Base-by-base conservation (phyloP, 2,113 vertebrate species). In the Chiloscyllium plagiosum region DNA sequence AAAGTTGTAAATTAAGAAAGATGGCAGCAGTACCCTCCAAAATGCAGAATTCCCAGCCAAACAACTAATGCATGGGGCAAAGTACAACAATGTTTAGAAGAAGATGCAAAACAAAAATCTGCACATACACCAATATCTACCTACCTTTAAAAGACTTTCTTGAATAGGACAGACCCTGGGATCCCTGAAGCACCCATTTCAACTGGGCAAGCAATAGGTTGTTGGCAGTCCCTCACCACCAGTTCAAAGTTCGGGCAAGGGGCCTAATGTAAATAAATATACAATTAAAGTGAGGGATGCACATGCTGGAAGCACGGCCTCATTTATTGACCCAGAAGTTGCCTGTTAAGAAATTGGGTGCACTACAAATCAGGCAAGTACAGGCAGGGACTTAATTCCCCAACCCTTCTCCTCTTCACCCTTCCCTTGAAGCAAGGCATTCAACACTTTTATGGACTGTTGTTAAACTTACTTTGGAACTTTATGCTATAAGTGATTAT, bases 211-310 rank as follows among this genome's bases (percentile, higher is more conserved):
- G 89, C 61, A 93, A 66, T 66, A 93, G 61, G 89, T 61, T 22
- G 89, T 93, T n/a, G 61, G 61, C 89, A 93, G 89, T 93, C 61
- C 89, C 89, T 93, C 89, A 93, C 89, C 89, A 93, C 89, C 89
- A 93, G 89, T 93, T 93, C 89, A 93, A 93, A 93, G 89, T 68
- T 93, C 89, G 33, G 89, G 89, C 89, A 7, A 93, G 89, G 89
- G 89, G 89, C 61, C 89, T 93, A 68, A 68, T 93, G 61, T 93
- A 93, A 93, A 92, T 92, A 92, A 92, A 92, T 92, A 92, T 92
- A 92, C 61, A 92, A 93, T 93, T 93, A 93, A 93, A 93, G 61
- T 93, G 89, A 65, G 33, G 61, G 61, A 68, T 33, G 89, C 17
- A 61, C 89, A 93, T 93, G 61, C 89, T 93, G 89, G 89, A 93